Evolutionary conservation across 2,888 invertebrate species (phyloP).

Genomic region (Griposia aprilina): DNA sequence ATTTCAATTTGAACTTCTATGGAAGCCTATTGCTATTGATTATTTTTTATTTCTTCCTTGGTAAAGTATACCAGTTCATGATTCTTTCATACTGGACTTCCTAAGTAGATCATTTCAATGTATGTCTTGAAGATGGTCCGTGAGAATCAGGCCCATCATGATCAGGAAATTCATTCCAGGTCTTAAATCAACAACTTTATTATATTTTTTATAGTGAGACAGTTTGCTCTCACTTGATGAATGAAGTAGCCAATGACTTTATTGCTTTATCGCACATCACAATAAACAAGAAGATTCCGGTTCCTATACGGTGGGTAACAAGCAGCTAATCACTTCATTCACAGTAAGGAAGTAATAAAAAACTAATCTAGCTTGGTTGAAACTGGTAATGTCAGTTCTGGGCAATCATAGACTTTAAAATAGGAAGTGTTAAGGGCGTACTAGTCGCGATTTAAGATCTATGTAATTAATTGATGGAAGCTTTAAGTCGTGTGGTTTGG

Average conservation of each 20-base stretch:
- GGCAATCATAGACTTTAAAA: slow-evolving; percentile 34
- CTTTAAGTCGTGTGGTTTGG: not conserved
- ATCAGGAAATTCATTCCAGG: not conserved
- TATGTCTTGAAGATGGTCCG: no score
- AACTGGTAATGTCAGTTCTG: slow-evolving; percentile 39
- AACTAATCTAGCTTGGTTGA: slow-evolving; percentile 18
- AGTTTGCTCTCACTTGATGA: not conserved
- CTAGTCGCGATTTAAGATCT: not conserved
- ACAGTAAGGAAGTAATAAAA: slow-evolving; percentile 59
- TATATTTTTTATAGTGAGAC: not conserved
- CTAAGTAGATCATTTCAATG: not conserved
- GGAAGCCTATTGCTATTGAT: not conserved
- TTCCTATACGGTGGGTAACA: slow-evolving; percentile 13
- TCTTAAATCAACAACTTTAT: not conserved
- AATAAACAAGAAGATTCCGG: slow-evolving; percentile 8
- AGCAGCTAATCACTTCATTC: slow-evolving; percentile 49
- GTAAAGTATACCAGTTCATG: not conserved
- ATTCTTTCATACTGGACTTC: not conserved
- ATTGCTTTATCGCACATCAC: slow-evolving; percentile 19
- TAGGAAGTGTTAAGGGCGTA: slow-evolving; percentile 21
- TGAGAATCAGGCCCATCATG: not conserved
- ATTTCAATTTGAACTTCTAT: not conserved
- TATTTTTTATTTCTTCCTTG: not conserved
- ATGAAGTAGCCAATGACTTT: not conserved
- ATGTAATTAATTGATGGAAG: not conserved